Base-by-base conservation (phyloP, 1,140 invertebrate genomes). In the Bombus ignitus region DNA sequence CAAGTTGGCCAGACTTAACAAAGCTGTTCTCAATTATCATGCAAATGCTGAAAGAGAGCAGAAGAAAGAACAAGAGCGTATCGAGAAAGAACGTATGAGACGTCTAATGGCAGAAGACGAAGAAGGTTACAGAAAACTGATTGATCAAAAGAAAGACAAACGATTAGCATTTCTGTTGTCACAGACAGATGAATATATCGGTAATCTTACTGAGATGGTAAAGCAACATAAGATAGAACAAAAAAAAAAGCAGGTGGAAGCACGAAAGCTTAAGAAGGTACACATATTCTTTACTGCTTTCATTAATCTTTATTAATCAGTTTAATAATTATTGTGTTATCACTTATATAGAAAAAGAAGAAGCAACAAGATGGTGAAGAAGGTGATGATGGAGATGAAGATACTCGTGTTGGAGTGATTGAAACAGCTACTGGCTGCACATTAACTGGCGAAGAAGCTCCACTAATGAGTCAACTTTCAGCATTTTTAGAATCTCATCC, bases 131-230 rank as follows among this genome's bases (percentile, higher is more conserved):
- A 96, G 99, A 89, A 99, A 99, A 95, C 97, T 99, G 70, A 99
- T 99, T 93, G 99, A 99, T 97, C 99, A 99, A 94, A 99, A 99
- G 97, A 99, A 99, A 97, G 99, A 99, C 95, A 99, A 99, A 95
- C 97, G 99, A 81, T 96, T 99, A 90, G 99, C 99, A 32, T 99
- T 99, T 96, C 96, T 99, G 44, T 96, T 99, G 25, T 98, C 98
- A 0, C 99, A 99, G 95, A 99, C 99, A 15, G 99, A 99, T 95
- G 99, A 99, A 93, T 99, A 99, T 93, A 99, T 99, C 88, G 97
- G 97, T 83, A 99, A 98, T 95, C 96, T 99, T 53, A 99, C 98
- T 0, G 98, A 99, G 94, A 99, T 99, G 97, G 98, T 99, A 0
- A 98, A 98, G 87, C 98, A 98, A 91, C 98, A 99, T 93, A 99